Base-by-base conservation (phyloP, 2,113 vertebrate genomes). In the Tilapia sparmanii region DNA sequence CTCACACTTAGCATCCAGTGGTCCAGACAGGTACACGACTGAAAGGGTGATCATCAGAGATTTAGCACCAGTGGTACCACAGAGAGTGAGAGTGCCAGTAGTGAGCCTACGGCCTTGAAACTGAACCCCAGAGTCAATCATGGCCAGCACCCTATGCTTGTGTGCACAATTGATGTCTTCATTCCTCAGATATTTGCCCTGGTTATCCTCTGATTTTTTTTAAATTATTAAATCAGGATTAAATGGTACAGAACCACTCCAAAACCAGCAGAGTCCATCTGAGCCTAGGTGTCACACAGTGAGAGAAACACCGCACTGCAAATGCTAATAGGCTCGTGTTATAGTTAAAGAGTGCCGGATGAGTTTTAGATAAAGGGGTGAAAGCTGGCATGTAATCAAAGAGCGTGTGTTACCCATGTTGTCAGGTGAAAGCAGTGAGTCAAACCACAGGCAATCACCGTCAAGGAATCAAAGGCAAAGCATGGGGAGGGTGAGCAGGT, bases 51-150 rank as follows among this genome's bases (percentile, higher is more conserved):
- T 90, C 50, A 54, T 80, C 71, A 8, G 80, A 86, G 86, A 71
- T n/a, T 6, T 22, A 82, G 76, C 86, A 85, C 80, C 80, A 90
- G 87, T 83, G 57, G 78, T 88, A 80, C 85, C 82, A 87, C 59
- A 55, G 57, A 86, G 55, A 85, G 55, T 9, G 76, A 84, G 84
- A 88, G 84, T 50, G 66, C 35, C 10, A 19, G 19, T 82, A 85
- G 88, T 85, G 73, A 88, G 61, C 71, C 81, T 35, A 16, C 5
- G 10, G 59, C 53, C 33, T 87, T 84, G 78, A 90, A 84, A 90
- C 63, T 82, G 81, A 90, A 91, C 82, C 66, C 88, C 18, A 79
- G 84, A 50, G 53, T 71, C 78, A 84, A 78, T 92, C 52, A 78
- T 54, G 61, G 85, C 66, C 35, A 61, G 53, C 7, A 40, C 13